These are phyloP conservation scores for Platichthys flesus DNA, from an alignment of 2,113 vertebrate species.

Conservation along the genomic window DNA sequence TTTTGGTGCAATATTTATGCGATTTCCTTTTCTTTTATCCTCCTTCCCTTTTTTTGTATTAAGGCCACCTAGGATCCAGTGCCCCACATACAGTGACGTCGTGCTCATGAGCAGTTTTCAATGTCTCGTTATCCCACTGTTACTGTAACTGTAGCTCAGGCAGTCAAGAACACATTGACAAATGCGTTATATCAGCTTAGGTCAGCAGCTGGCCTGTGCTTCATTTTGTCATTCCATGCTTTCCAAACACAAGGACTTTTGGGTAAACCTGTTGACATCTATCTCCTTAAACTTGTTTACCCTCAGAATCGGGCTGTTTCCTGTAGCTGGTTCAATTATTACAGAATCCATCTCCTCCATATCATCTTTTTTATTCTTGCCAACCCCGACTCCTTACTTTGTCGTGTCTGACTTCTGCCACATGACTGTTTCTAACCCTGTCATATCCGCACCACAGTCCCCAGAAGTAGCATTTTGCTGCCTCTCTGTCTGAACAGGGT, in stretches of 20 bases:
- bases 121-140: not conserved
- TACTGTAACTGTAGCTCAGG: not conserved
- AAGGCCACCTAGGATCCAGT: no score
- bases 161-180: not conserved
- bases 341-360: not conserved
- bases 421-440: not conserved
- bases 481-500: constrained; percentile 29
- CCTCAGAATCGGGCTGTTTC: not conserved
- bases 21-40: no score
- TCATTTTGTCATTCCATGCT: not conserved
- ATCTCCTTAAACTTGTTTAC: not conserved
- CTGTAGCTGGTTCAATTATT: not conserved
- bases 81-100: not conserved
- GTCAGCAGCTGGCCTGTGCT: not conserved
- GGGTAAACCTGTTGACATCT: not conserved
- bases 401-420: not conserved
- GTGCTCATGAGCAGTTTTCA: not conserved
- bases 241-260: not conserved
- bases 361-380: not conserved
- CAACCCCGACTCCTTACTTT: not conserved
- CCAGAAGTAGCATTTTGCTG: constrained; percentile 11
- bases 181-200: not conserved
- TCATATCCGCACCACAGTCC: constrained; percentile 18
- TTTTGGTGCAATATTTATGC: no score
- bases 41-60: no score